A percentile compares a stretch with the other conserved stretches of the same genome.
Conservation (phyloP, 2,113 vertebrate species). For the Malaclemys terrapin region DNA sequence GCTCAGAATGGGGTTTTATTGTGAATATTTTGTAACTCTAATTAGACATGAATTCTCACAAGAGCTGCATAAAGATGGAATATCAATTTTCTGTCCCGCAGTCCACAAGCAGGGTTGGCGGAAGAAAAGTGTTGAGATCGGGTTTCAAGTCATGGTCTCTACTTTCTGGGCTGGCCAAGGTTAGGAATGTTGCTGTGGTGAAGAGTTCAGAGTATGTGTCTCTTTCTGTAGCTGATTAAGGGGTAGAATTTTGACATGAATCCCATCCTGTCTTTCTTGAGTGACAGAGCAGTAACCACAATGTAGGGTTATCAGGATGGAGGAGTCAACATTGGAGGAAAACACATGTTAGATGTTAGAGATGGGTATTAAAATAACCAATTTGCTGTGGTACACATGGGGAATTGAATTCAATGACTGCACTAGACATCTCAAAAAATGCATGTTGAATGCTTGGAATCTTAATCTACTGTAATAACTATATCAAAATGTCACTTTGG, state of each 20-base stretch:
- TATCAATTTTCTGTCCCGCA: neutral
- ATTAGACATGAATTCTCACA: neutral
- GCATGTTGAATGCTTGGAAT: neutral
- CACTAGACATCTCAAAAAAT: neutral
- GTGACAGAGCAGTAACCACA: neutral
- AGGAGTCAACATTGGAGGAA: neutral
- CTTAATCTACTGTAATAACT: neutral
- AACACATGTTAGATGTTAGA: fast-evolving
- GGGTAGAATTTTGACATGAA: neutral
- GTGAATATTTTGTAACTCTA: neutral
- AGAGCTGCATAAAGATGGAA: neutral
- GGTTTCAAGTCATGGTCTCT: neutral
- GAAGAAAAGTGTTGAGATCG: neutral
- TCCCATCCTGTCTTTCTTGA: fast-evolving
- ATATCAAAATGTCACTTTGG: neutral
- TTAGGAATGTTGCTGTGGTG: neutral
- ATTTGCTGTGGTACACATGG: neutral
- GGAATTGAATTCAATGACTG: neutral
- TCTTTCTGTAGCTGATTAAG: neutral
- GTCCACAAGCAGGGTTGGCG: neutral
- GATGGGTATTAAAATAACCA: neutral
- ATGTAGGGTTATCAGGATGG: neutral
- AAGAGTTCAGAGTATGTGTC: fast-evolving
- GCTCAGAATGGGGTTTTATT: neutral
- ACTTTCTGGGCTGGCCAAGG: neutral